Base-by-base conservation (phyloP, 2,113 vertebrate genomes). In the Coptodon bakossiorum region DNA sequence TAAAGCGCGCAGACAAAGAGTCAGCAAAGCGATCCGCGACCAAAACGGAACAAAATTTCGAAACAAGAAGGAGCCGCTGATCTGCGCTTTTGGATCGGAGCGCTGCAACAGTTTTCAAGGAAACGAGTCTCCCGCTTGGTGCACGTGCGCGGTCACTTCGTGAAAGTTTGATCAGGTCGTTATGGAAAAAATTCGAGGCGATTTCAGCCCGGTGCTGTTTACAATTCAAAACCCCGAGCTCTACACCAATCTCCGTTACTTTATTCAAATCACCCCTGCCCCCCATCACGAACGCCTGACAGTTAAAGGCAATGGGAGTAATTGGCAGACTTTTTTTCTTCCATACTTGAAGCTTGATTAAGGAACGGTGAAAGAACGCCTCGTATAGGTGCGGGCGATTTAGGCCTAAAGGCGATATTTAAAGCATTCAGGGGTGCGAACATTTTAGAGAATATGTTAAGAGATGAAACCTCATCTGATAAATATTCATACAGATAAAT, bases 401-500 rank as follows among this genome's bases (percentile, higher is more conserved):
- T n/a, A 68, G 57, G 88, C 79, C 86, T 80, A 87, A 88, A 95
- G 91, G 90, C 87, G 86, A 88, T 84, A 90, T 90, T 90, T 91
- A 59, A 84, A 71, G 73, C 81, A 82, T 22, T 38, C 81, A 85
- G 85, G 87, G 90, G 86, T 91, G 89, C 88, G 89, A 93, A 76
- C 24, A 56, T 40, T 82, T 57, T 82, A 38, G 86, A 78, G 73
- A n/a, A 95, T 88, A 91, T 88, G 93, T 93, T 93, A 90, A 92
- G 83, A 91, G 80, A 86, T 80, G 84, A 88, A 90, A 91, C 78
- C 84, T 85, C 91, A 91, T 90, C 95, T 96, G 90, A 95, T 96
- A 95, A 95, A 96, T 96, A 96, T 96, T 96, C 96, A 96, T 96
- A 91, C 88, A 68, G 80, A 61, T 88, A 92, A 92, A 92, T 68